A percentile compares a stretch with the other conserved stretches of the same genome.
phyloP scores from a whole-genome alignment of 2,888 invertebrate species.

The Platycheirus rosarum region DNA sequence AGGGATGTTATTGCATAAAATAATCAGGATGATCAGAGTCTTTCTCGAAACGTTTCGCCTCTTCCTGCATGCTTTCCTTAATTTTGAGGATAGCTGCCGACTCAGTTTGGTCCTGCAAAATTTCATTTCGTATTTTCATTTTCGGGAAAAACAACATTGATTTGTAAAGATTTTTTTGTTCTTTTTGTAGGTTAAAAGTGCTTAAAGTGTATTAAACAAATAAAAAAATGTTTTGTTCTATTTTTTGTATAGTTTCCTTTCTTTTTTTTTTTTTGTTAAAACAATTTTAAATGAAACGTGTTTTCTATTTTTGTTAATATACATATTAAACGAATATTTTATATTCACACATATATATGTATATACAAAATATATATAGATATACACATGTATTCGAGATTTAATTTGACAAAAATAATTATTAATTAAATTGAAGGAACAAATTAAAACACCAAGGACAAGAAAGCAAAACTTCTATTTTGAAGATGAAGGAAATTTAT shows the following conservation, averaged over 20 bases:
- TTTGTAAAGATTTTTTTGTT: conserved; percentile 59
- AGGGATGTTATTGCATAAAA: conserved; percentile 92
- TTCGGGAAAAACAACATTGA: conserved; percentile 71
- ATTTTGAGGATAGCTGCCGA: conserved; percentile 99
- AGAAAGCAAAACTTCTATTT: conserved; percentile 68
- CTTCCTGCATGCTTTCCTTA: conserved; percentile 99
- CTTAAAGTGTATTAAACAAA: conserved; percentile 52
- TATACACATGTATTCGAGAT: conserved; percentile 35
- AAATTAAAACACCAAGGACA: conserved; percentile 68
- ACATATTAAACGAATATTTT: conserved; percentile 47
- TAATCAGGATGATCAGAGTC: conserved; percentile 98
- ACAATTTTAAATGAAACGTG: conserved; percentile 24
- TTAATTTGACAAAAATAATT: conserved; percentile 37
- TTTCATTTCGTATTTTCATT: conserved; percentile 78
- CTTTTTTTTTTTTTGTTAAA: conserved; percentile 31
- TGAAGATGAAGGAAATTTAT: conserved; percentile 57
- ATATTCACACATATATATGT: conserved; percentile 26
- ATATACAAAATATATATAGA: conserved; percentile 24
- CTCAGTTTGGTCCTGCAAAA: conserved; percentile 93
- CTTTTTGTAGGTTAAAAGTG: conserved; percentile 48
- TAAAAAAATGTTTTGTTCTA: conserved; percentile 39
- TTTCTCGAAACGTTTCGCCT: conserved; percentile 99
- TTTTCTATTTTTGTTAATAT: conserved; percentile 62
- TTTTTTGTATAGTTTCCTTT: conserved; percentile 22
- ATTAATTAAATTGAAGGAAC: conserved; percentile 12